Conservation (phyloP, 2,113 vertebrate genomes). For the Merops nubicus region DNA sequence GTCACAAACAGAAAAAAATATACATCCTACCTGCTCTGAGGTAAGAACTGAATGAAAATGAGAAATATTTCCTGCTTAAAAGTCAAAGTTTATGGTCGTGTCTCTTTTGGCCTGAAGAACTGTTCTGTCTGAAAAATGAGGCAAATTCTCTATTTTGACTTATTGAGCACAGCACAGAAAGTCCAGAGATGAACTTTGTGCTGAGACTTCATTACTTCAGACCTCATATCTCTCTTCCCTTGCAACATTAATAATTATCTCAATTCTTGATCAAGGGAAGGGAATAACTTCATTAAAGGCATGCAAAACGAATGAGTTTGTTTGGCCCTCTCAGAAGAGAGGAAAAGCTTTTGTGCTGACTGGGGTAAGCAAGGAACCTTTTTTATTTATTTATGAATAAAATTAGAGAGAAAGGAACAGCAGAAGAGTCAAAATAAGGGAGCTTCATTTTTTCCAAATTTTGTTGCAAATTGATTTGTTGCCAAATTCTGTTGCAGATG, state of each 20-base stretch:
- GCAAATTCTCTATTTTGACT: not conserved
- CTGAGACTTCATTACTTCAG: not conserved
- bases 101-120: not conserved
- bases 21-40: not conserved
- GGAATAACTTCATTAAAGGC: not conserved
- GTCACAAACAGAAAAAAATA: not conserved
- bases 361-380: not conserved
- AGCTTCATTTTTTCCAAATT: not conserved
- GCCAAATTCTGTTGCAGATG: not conserved
- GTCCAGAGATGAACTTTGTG: not conserved
- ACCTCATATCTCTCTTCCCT: not conserved
- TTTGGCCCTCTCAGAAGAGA: not conserved
- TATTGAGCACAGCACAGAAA: not conserved
- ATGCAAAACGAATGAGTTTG: not conserved
- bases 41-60: not conserved
- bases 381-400: not conserved
- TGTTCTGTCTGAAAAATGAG: not conserved
- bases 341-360: not conserved
- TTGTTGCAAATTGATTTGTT: not conserved
- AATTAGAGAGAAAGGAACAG: not conserved
- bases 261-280: not conserved
- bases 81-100: not conserved
- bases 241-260: not conserved
- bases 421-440: not conserved
- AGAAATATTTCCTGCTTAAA: not conserved